These are phyloP conservation scores for Styela plicata DNA, from an alignment of 23 tunicate genomes.

Conservation along the genomic window DNA sequence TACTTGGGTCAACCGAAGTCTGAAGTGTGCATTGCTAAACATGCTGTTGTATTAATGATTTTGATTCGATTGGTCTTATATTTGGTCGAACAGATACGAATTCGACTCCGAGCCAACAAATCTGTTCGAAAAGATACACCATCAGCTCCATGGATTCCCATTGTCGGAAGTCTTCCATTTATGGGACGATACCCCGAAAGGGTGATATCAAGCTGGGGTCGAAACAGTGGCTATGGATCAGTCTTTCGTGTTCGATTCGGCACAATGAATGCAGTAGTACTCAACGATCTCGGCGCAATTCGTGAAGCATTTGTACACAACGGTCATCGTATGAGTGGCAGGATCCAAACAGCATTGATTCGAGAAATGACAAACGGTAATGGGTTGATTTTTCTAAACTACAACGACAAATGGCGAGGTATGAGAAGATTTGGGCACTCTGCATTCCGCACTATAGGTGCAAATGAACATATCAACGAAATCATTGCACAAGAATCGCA, in stretches of 20 bases:
- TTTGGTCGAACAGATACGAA: not conserved
- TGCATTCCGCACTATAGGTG: not conserved
- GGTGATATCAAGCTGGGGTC: not conserved
- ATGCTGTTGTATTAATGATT: not conserved
- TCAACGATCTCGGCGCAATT: constrained; percentile 3
- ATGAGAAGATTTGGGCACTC: not conserved
- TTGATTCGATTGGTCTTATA: not conserved
- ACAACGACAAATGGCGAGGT: constrained; percentile 19
- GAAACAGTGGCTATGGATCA: not conserved
- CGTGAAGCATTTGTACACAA: constrained; percentile 5
- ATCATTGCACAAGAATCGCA: not conserved
- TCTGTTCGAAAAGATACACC: not conserved
- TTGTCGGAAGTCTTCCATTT: constrained; percentile 10
- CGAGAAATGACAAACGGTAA: constrained; percentile 11
- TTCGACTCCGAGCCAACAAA: not conserved
- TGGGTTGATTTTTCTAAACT: constrained; percentile 11
- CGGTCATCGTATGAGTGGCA: not conserved
- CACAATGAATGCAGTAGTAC: constrained; percentile 7
- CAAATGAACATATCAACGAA: not conserved
- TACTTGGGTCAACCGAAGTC: not conserved
- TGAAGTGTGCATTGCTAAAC: not conserved
- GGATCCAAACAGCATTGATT: not conserved
- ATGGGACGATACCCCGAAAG: constrained; percentile 10
- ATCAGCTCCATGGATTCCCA: constrained; percentile 21
- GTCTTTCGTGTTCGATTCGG: constrained; percentile 10